Conservation (phyloP, 2,113 vertebrate species). For the Lepus timidus region DNA sequence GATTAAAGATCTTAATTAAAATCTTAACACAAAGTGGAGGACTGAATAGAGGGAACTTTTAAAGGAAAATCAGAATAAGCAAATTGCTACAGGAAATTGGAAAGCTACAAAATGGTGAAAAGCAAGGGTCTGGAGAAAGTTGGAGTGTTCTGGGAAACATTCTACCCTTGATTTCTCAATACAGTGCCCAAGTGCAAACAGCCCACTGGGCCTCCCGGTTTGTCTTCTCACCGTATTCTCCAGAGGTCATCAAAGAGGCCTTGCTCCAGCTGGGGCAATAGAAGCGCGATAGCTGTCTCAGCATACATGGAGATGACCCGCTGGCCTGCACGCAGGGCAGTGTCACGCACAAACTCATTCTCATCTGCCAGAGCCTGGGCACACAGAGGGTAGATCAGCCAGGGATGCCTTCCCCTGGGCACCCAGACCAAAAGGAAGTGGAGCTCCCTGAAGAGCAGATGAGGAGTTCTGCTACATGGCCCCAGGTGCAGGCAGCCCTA, state of each 20-base stretch:
- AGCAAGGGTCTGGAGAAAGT: background rate
- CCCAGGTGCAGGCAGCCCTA: background rate
- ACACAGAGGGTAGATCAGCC: background rate
- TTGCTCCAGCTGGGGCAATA: constrained; percentile 98
- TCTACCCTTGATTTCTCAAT: background rate
- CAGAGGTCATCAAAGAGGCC: constrained; percentile 98
- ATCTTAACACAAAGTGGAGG: constrained; percentile 1
- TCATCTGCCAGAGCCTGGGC: constrained; percentile 98
- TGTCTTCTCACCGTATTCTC: constrained; percentile 93
- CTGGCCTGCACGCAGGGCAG: constrained; percentile 95
- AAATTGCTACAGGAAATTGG: background rate
- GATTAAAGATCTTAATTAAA: constrained; percentile 30
- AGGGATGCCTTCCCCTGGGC: background rate
- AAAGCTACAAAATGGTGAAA: background rate
- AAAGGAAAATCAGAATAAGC: background rate
- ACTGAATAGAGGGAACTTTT: background rate
- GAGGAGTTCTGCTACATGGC: background rate
- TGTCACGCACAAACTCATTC: constrained; percentile 98
- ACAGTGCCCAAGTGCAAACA: background rate
- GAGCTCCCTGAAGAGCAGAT: background rate
- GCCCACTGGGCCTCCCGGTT: background rate
- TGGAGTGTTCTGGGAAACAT: background rate
- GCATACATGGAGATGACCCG: constrained; percentile 98
- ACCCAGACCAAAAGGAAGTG: background rate
- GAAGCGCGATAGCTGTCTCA: constrained; percentile 95